Evolutionary conservation across 2,113 vertebrate species (phyloP).

Genomic region (Isichthys henryi): DNA sequence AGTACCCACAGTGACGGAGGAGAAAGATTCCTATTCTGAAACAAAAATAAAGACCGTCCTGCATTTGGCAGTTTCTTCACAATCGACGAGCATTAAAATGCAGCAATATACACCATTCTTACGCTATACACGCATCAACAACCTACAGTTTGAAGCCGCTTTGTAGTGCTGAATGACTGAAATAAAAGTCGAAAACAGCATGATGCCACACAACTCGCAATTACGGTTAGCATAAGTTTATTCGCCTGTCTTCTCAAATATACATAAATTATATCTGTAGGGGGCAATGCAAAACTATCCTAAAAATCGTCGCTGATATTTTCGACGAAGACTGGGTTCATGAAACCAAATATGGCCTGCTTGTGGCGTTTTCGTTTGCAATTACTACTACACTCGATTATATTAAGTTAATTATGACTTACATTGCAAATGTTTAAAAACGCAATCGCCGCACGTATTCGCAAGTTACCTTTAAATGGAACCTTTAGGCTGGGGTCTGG

Average conservation of each 20-base stretch:
- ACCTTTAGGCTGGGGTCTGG: background rate
- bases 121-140: background rate
- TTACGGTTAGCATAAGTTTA: background rate
- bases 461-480: background rate
- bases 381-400: background rate
- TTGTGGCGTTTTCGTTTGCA: background rate
- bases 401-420: background rate
- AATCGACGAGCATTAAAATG: background rate
- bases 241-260: background rate
- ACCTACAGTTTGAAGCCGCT: background rate
- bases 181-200: background rate
- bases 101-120: background rate
- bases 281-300: background rate
- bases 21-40: constrained; percentile 5
- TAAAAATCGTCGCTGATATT: background rate
- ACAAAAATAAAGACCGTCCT: background rate
- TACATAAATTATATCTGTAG: background rate
- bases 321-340: background rate
- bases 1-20: constrained; percentile 24
- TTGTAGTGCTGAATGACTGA: background rate
- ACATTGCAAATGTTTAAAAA: background rate
- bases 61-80: background rate
- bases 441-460: background rate
- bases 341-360: background rate
- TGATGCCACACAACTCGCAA: background rate